Evolutionary conservation across 2,797 vertebrate genomes (phyloP).

Genomic region (Aeoliscus strigatus): DNA sequence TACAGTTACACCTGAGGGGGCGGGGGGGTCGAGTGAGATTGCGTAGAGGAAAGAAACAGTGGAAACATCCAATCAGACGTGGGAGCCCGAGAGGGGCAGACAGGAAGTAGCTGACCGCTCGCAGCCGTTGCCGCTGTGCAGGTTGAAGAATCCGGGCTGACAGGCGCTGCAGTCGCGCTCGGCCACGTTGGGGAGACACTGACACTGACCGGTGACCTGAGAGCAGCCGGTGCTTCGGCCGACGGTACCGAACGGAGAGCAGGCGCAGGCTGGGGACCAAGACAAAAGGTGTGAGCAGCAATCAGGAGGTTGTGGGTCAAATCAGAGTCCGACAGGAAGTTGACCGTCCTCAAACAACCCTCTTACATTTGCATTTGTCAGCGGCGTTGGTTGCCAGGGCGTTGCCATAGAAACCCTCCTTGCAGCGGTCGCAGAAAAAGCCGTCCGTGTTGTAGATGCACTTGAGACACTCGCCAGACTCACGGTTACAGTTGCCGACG

Average conservation of each 20-base stretch:
- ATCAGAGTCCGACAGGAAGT: no score
- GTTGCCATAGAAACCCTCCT: constrained; percentile 86
- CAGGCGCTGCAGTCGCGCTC: constrained; percentile 87
- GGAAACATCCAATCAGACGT: no score
- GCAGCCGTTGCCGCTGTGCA: constrained; percentile 85
- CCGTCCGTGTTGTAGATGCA: constrained; percentile 91
- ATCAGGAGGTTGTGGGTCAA: no score
- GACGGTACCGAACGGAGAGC: constrained; percentile 80
- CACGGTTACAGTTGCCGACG: constrained; percentile 89
- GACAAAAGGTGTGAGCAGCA: no score
- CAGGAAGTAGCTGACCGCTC: constrained; percentile 75
- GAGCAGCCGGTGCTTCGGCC: constrained; percentile 77
- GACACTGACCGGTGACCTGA: constrained; percentile 88
- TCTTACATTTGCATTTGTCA: constrained; percentile 84
- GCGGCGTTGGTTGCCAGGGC: constrained; percentile 73
- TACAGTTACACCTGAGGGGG: constrained; percentile 84
- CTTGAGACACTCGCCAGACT: constrained; percentile 88
- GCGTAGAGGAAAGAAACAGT: no score
- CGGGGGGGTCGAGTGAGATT: no score
- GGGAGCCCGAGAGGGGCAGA: no score
- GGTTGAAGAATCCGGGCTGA: constrained; percentile 88
- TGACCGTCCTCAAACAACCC: not conserved
- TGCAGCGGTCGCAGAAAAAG: constrained; percentile 93
- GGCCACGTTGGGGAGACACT: constrained; percentile 82
- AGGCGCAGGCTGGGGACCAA: constrained; percentile 82